These are phyloP conservation scores for Argyresthia albistria DNA, from an alignment of 2,888 invertebrate genomes.

Conservation along the genomic window DNA sequence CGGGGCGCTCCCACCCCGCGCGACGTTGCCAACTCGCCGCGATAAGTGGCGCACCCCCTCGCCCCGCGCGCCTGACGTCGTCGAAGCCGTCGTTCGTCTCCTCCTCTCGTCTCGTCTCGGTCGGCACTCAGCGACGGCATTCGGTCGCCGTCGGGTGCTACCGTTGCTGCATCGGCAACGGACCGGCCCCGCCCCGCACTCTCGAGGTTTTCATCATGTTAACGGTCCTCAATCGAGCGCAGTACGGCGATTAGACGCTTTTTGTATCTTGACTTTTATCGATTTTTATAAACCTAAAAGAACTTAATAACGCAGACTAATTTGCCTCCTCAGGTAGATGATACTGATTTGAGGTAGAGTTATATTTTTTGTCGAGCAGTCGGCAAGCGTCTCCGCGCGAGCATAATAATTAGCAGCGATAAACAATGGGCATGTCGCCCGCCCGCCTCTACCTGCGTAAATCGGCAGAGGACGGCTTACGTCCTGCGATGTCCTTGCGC, in stretches of 20 bases:
- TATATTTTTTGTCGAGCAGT: constrained; percentile 39
- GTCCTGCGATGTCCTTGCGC: constrained; percentile 58
- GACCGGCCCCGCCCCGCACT: constrained; percentile 59
- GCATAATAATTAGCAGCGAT: constrained; percentile 68
- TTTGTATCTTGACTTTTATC: neutral
- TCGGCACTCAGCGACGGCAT: constrained; percentile 27
- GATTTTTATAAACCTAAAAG: constrained; percentile 4
- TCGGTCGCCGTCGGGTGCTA: constrained; percentile 62
- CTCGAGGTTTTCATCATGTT: constrained; percentile 68
- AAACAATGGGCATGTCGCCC: constrained; percentile 69
- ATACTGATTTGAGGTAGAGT: constrained; percentile 23
- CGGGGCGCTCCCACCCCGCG: constrained; percentile 69
- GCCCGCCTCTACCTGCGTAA: constrained; percentile 65
- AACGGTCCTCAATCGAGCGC: constrained; percentile 73
- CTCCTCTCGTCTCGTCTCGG: constrained; percentile 10
- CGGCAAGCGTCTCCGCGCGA: constrained; percentile 44
- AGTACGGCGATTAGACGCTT: constrained; percentile 40
- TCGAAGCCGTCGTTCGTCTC: constrained; percentile 18
- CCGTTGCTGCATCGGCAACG: constrained; percentile 50
- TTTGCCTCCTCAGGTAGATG: constrained; percentile 33
- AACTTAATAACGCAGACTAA: constrained; percentile 11
- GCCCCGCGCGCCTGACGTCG: constrained; percentile 32
- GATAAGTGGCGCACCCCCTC: constrained; percentile 72
- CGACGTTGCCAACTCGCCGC: constrained; percentile 69
- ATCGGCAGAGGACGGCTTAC: constrained; percentile 56